phyloP scores from a whole-genome alignment of 2,113 vertebrate genomes.

The Campylorhamphus procurvoides region DNA sequence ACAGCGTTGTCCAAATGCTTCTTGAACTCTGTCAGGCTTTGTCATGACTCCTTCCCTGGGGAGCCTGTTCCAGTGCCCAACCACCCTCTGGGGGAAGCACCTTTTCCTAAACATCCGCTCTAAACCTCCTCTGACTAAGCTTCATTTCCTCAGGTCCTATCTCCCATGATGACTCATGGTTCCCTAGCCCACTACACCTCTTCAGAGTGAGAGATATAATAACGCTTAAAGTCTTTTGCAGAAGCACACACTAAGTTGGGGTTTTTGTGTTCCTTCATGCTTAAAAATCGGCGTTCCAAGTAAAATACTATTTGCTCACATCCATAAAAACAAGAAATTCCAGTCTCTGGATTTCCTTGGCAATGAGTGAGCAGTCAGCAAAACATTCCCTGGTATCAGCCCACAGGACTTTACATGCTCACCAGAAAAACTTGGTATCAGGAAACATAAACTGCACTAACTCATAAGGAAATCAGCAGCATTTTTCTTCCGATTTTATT shows the following conservation, averaged over 20 bases:
- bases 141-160: neutral
- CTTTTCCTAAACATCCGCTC: neutral
- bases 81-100: neutral
- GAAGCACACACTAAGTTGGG: neutral
- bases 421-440: neutral
- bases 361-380: neutral
- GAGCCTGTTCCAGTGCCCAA: neutral
- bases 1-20: neutral
- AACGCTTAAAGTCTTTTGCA: neutral
- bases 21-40: neutral
- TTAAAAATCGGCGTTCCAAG: neutral
- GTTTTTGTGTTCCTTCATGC: neutral
- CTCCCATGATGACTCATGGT: neutral
- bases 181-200: neutral
- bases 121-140: neutral
- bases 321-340: neutral
- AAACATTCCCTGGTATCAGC: neutral
- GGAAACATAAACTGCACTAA: neutral
- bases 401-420: neutral
- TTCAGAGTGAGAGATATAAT: neutral
- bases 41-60: neutral
- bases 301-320: neutral
- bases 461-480: neutral
- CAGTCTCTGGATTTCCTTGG: neutral
- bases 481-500: neutral